Percentiles rank a stretch among this genome's conserved stretches.
These are phyloP conservation scores for Andrena chrysosceles DNA, from an alignment of 2,888 invertebrate genomes.

Conservation along the genomic window DNA sequence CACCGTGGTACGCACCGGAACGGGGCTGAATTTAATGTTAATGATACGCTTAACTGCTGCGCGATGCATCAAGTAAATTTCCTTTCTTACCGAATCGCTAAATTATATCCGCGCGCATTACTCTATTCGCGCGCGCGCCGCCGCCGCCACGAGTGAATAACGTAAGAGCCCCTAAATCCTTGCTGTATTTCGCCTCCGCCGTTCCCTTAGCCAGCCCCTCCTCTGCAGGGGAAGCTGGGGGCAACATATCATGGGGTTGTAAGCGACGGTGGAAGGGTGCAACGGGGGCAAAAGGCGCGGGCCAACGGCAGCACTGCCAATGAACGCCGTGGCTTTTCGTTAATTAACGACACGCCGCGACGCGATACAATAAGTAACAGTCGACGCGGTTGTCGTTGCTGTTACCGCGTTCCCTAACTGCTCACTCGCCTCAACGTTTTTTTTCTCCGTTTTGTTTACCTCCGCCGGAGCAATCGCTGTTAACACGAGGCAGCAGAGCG, in stretches of 20 bases:
- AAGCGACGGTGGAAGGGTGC: slow-evolving; percentile 11
- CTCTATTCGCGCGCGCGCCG: slow-evolving; percentile 44
- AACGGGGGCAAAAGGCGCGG: background rate
- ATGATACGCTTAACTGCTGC: slow-evolving; percentile 59
- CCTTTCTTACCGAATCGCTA: slow-evolving; percentile 63
- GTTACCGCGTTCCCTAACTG: slow-evolving; percentile 39
- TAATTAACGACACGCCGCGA: slow-evolving; percentile 60
- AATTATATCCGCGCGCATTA: slow-evolving; percentile 58
- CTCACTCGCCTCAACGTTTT: slow-evolving; percentile 35
- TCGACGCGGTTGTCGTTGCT: slow-evolving; percentile 34
- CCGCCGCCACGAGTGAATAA: slow-evolving; percentile 50
- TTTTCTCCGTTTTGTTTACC: slow-evolving; percentile 13
- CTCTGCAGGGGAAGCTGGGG: background rate
- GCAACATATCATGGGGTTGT: slow-evolving; percentile 59
- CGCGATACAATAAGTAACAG: slow-evolving; percentile 57
- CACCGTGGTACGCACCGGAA: slow-evolving; percentile 44
- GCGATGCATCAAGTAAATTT: slow-evolving; percentile 61
- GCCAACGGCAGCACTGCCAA: slow-evolving; percentile 35
- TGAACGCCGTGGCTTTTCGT: slow-evolving; percentile 57
- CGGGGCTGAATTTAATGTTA: slow-evolving; percentile 57
- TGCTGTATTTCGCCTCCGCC: slow-evolving; percentile 48
- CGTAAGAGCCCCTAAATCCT: slow-evolving; percentile 62
- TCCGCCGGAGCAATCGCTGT: background rate
- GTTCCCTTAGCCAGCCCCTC: slow-evolving; percentile 14
- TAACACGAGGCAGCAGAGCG: slow-evolving; percentile 3